Evolutionary conservation across 2,113 vertebrate species (phyloP), one percentile per base, ranked within the genome.

Genomic region (Tetraodon nigroviridis): DNA sequence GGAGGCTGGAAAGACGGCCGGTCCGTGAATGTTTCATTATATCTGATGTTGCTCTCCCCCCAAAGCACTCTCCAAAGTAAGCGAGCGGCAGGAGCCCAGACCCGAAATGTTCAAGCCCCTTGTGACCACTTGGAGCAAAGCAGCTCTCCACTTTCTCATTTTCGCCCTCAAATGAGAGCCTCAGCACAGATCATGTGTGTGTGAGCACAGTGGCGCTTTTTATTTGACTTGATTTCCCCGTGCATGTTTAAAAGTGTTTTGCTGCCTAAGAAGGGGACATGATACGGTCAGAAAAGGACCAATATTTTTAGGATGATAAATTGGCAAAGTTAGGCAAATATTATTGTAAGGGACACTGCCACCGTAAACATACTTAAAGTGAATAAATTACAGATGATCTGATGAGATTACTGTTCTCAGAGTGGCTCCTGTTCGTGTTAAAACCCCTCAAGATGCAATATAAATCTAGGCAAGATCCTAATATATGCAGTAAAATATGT

Each of bases 21-120:
- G 91, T 91, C 92, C 92, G 87, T 96, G 92, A 96, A 94, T 95
- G 94, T 94, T 90, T 92, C 92, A 92, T 94, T 96, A 93, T 95
- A 93, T 92, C 92, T 93, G 87, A 88, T 93, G 93, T 94, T 95
- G 93, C 93, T 89, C 94, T 94, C 93, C 92, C 93, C 92, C 92
- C 93, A 66, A 91, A 85, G 88, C 84, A 60, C 86, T 92, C 93
- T 96, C 95, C 93, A 96, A 97, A 94, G 93, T 96, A 96, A 96
- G 93, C 94, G 91, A 87, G 92, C 92, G 87, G 90, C 92, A 82
- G 92, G 93, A 94, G 92, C 92, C 8, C 79, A 84, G 89, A 89
- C 89, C 90, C 90, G 90, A 94, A 97, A 94, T 87, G 93, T 89
- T 94, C 92, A 95, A 93, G 91, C 94, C 94, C 92, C 94, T 92